These are phyloP conservation scores for Propithecus perrieri DNA, from an alignment of 2,797 vertebrate genomes.

Conservation along the genomic window DNA sequence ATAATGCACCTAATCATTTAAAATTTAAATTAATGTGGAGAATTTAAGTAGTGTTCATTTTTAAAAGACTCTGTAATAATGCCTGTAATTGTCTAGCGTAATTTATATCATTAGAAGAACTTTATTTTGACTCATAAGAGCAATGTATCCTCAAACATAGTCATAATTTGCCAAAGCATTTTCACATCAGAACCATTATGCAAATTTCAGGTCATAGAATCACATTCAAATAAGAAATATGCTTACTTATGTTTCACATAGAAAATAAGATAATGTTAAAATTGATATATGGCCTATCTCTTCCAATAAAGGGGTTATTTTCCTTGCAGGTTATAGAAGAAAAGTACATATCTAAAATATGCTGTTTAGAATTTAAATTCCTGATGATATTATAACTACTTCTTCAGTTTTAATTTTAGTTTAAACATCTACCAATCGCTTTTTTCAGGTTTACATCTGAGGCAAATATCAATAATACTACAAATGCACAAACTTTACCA, in stretches of 20 bases:
- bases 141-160: background rate
- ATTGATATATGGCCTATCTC: background rate
- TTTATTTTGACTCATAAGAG: slow-evolving; percentile 7
- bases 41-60: background rate
- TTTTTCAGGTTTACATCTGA: slow-evolving; percentile 10
- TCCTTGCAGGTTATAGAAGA: background rate
- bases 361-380: background rate
- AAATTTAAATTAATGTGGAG: background rate
- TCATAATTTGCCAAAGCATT: background rate
- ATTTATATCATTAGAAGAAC: background rate
- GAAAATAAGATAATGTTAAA: slow-evolving; percentile 29
- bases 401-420: background rate
- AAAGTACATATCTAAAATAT: background rate
- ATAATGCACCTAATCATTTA: background rate
- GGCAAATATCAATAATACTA: background rate
- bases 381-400: background rate
- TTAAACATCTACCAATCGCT: background rate
- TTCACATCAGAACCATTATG: background rate
- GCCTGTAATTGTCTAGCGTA: background rate
- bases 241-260: background rate
- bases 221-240: background rate
- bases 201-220: background rate
- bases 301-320: slow-evolving; percentile 21
- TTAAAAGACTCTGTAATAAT: background rate
- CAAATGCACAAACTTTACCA: background rate